Conservation (phyloP, 2,113 vertebrate species). For the Sclerurus mexicanus region DNA sequence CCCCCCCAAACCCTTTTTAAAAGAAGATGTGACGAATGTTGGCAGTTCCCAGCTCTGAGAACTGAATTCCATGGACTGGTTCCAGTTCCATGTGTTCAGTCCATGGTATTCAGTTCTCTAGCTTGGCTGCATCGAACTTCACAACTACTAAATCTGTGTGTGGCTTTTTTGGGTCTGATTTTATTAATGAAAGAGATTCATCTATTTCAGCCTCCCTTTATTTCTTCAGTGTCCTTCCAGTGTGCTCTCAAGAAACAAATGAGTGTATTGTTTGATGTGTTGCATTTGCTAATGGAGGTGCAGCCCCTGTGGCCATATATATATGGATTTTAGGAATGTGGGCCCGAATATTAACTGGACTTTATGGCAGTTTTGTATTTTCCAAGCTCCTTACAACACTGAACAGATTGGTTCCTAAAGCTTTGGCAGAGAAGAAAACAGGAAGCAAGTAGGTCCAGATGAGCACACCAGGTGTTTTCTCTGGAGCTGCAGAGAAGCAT, state of each 20-base stretch:
- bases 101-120: conserved; percentile 75
- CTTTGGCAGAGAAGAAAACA: not conserved
- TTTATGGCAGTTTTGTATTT: not conserved
- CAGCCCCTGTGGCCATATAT: not conserved
- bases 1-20: not conserved
- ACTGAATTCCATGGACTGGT: conserved; percentile 81
- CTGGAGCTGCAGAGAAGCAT: not conserved
- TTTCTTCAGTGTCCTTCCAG: not conserved
- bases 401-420: not conserved
- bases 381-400: not conserved
- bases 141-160: not conserved
- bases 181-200: not conserved
- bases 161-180: not conserved
- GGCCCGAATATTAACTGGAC: not conserved
- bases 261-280: not conserved
- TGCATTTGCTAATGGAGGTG: not conserved
- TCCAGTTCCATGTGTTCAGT: conserved; percentile 60
- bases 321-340: not conserved
- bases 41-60: conserved; percentile 78
- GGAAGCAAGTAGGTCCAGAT: not conserved
- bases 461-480: not conserved
- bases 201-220: not conserved
- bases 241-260: not conserved
- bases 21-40: conserved; percentile 61
- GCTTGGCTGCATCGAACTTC: conserved; percentile 72